A percentile compares a stretch with the other conserved stretches of the same genome.
Evolutionary conservation across 2,888 invertebrate genomes (phyloP).

Genomic region (Agrilus mali): DNA sequence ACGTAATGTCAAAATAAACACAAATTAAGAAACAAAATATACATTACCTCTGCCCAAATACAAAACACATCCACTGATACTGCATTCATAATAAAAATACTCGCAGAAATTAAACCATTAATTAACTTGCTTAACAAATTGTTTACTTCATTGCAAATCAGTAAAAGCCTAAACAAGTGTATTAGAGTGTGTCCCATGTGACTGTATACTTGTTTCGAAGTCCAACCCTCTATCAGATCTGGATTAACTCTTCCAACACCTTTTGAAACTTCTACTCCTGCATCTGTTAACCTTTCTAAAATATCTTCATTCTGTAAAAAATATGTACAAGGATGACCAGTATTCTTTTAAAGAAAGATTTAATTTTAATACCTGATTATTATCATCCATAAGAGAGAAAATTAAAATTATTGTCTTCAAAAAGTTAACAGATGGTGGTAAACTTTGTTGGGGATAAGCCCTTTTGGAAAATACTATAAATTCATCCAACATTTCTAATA

Average conservation of each 20-base stretch:
- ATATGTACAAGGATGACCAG: not conserved
- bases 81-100: slow-evolving; percentile 19
- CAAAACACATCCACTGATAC: slow-evolving; percentile 27
- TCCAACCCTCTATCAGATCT: slow-evolving; percentile 18
- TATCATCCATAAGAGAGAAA: slow-evolving; percentile 4
- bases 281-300: slow-evolving; percentile 15
- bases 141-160: slow-evolving; percentile 12
- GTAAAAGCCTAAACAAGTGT: slow-evolving; percentile 22
- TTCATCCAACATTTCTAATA: slow-evolving; percentile 15
- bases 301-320: slow-evolving; percentile 17
- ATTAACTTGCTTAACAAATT: slow-evolving; percentile 16
- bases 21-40: not conserved
- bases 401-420: slow-evolving; percentile 12
- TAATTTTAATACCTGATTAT: slow-evolving; percentile 2
- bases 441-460: slow-evolving; percentile 14
- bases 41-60: slow-evolving; percentile 28
- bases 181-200: slow-evolving; percentile 25
- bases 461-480: slow-evolving; percentile 21
- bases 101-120: slow-evolving; percentile 17
- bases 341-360: not conserved
- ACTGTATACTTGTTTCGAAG: slow-evolving; percentile 17
- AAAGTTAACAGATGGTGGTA: slow-evolving; percentile 15
- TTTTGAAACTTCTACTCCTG: slow-evolving; percentile 18
- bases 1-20: not conserved
- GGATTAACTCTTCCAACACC: slow-evolving; percentile 18